Conservation (phyloP, 2,113 vertebrate genomes). For the Centropus bengalensis region DNA sequence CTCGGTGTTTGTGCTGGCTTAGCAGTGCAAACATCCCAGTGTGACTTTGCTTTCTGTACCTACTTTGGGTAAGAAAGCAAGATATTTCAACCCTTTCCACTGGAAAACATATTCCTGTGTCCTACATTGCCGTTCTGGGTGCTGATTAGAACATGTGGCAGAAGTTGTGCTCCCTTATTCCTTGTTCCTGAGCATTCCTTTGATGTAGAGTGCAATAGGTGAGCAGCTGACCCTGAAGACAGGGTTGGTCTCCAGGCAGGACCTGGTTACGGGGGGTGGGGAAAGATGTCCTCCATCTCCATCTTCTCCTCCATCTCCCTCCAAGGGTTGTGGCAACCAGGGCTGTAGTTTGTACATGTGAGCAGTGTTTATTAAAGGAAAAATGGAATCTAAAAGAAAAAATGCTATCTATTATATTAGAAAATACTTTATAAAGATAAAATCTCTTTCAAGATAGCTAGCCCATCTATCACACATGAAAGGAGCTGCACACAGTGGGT, state of each 20-base stretch:
- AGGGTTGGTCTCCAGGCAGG: not conserved
- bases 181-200: not conserved
- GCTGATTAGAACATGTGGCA: not conserved
- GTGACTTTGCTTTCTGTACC: not conserved
- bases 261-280: not conserved
- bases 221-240: not conserved
- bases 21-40: not conserved
- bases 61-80: not conserved
- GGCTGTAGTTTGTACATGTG: not conserved
- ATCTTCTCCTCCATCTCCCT: too few species aligned
- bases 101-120: not conserved
- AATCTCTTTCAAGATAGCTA: not conserved
- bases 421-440: not conserved
- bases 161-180: not conserved
- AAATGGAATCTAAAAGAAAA: not conserved
- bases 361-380: not conserved
- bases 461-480: not conserved
- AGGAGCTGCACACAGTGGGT: not conserved
- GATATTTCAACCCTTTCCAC: not conserved
- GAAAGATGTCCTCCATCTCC: not conserved
- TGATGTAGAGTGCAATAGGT: not conserved
- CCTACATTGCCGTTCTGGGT: not conserved
- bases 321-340: not conserved
- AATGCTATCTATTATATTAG: not conserved
- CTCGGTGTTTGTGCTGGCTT: not conserved